Evolutionary conservation across 2,113 vertebrate species (phyloP), one percentile per base, ranked within the genome.

Genomic region (Thalassarche chlororhynchos): DNA sequence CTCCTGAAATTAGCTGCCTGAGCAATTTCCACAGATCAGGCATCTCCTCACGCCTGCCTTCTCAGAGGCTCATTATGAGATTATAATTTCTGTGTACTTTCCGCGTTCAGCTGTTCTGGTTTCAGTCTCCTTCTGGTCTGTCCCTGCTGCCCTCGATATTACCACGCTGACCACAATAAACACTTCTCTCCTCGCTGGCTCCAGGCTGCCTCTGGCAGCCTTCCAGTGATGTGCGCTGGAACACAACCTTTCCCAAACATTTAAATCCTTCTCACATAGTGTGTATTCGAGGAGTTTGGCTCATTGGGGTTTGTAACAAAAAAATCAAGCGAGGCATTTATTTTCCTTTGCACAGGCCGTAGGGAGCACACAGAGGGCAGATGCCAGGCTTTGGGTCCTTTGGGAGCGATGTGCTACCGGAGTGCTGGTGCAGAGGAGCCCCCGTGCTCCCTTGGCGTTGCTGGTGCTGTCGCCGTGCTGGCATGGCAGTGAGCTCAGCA

Each of bases 81-180:
- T 75, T 91, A 42, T 79, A 77, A 89, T 96, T 95, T 92, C 54
- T 75, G 26, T 74, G 66, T 79, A 66, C 21, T 78, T 85, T 74
- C 54, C 18, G 16, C 12, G 5, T 91, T 76, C 78, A 70, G 46
- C 57, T 69, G 40, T 52, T 94, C 76, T 57, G 36, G 36, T 95
- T 96, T 91, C 75, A 72, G 89, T 55, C 83, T 94, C 77, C 78
- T 91, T 40, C 66, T 69, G 66, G 36, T 46, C 78, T 65, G 28
- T 76, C 70, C 62, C 68, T 93, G 25, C 61, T 91, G 81, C 83
- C 93, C 78, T 94, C 44, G 5, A 69, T 96, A 86, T 81, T 92
- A 93, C 89, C 81, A 65, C 34, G 1, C 42, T 91, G 93, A 91
- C 94, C 89, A 44, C 84, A 95, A 93, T 89, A 97, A 97, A 92